Base-by-base conservation (phyloP, 2,113 vertebrate species). In the Myrmecobius fasciatus region DNA sequence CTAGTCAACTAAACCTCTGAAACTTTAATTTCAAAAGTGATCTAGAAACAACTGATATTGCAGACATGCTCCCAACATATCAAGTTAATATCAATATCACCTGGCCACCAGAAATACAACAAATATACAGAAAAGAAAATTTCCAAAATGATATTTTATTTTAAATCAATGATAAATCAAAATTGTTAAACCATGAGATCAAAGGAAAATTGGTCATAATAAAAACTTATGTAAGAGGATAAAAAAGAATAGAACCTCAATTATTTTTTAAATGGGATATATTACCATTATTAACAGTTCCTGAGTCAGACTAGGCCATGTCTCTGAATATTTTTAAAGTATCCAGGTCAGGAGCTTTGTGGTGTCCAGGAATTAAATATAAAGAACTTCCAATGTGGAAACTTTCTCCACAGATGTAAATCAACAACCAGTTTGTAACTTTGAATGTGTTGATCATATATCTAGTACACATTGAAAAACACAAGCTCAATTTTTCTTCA, bases 1-100 rank as follows among this genome's bases (percentile, higher is more conserved):
- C 89, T 95, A 60, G 31, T 92, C 48, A 46, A 94, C 89, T 96
- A 56, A 94, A 9, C 36, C 60, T 53, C 52, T 95, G 92, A 92
- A 31, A 90, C 43, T 89, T 26, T 36, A 91, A 94, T 52, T 93
- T 91, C 91, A 96, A 95, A 91, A 46, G 20, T 95, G 83, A 93
- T 26, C 31, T 20, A n/a, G 25, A 54, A 88, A 92, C 36, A 36
- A 83, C 24, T 3, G 9, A 25, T 52, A 91, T 75, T 53, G 90
- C 26, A 91, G 49, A 6, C 3, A 93, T 75, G 89, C 51, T 75
- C 28, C 60, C 91, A 92, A 67, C 89, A 60, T 11, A 60, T 31
- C 56, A 95, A 94, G 25, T 93, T 24, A 75, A 11, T 46, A 17
- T 89, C 28, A 88, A 90, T 52, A 28, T 51, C 60, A 75, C 11